Conservation (phyloP, 2,113 vertebrate species). For the Lipophrys pholis region DNA sequence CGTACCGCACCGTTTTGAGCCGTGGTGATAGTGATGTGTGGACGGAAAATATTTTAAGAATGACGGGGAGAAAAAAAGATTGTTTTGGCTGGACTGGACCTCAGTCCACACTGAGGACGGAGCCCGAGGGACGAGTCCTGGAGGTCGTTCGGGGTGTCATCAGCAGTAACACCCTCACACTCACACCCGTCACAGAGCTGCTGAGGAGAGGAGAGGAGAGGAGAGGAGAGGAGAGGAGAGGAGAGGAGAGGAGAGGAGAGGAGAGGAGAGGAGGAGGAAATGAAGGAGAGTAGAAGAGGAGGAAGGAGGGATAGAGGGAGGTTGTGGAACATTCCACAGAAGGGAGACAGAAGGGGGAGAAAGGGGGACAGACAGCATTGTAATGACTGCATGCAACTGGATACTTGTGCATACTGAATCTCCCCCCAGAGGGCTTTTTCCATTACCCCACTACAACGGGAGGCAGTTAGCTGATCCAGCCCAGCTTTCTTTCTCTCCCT, state of each 20-base stretch:
- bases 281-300: not conserved
- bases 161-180: constrained; percentile 18
- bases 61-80: too few species aligned
- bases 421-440: constrained; percentile 89
- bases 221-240: too few species aligned
- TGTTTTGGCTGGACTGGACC: too few species aligned
- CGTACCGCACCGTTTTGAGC: too few species aligned
- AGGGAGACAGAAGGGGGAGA: constrained; percentile 63
- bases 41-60: too few species aligned
- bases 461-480: constrained; percentile 81
- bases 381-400: constrained; percentile 81
- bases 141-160: constrained; percentile 39
- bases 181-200: constrained; percentile 57
- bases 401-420: constrained; percentile 85
- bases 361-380: constrained; percentile 74
- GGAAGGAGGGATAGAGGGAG: constrained; percentile 5
- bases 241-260: too few species aligned
- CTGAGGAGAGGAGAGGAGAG: not conserved
- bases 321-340: constrained; percentile 59
- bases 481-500: constrained; percentile 63
- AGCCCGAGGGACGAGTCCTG: not conserved
- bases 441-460: constrained; percentile 85
- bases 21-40: too few species aligned
- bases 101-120: too few species aligned
- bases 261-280: too few species aligned